Evolutionary conservation across 2,888 invertebrate genomes (phyloP), one percentile per base, ranked within the genome.

Genomic region (Drosophila koepferae): DNA sequence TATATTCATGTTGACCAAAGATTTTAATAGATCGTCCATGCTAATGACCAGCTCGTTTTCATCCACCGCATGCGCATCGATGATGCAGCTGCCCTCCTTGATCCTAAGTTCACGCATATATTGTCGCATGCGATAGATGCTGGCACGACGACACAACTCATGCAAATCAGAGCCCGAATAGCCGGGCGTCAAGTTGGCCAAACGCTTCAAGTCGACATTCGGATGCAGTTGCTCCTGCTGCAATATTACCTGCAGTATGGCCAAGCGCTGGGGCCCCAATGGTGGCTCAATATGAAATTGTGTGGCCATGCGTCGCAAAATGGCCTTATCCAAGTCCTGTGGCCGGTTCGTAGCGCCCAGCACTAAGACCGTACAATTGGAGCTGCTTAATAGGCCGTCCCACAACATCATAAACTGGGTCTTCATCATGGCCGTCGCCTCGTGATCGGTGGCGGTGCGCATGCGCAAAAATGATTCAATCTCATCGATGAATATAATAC

Each of bases 341-440:
- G 89, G 99, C 8, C 99, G 95, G 93, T 99, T 99, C 1, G 99
- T 99, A 0, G 99, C 99, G 0, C 97, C 99, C 97, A 99, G 97
- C 28, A 99, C 96, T 85, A 97, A 96, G 38, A 97, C 97, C 0
- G 96, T 96, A 86, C 96, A 96, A 58, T 94, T 94, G 3, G 96
- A 94, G 92, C 98, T 97, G 0, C 98, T 98, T 89, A 96, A 96
- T 74, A 99, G 94, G 0, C 99, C 99, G 93, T 99, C 99, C 99
- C 99, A 99, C 77, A 99, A 94, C 80, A 98, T 98, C 99, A 99
- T 99, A 93, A 99, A 99, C 94, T 99, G 99, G 0, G 99, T 99
- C 94, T 99, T 99, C 97, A 99, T 99, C 99, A 99, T 99, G 34
- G 99, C 98, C 0, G 99, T 99, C 0, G 98, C 99, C 93, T 99